phyloP scores from a whole-genome alignment of 2,888 invertebrate species.

The Orchestes rusci region DNA sequence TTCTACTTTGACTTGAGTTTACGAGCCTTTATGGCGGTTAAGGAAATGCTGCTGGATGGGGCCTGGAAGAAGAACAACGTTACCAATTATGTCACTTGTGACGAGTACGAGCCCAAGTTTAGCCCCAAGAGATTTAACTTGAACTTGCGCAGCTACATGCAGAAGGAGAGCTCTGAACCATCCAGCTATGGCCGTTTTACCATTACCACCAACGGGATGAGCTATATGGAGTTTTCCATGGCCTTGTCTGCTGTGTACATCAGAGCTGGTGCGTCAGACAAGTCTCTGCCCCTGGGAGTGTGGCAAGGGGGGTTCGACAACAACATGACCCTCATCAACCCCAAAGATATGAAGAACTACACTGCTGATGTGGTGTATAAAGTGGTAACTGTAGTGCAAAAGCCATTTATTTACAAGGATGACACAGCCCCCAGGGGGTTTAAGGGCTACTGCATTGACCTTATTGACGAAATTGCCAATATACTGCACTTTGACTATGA shows the following conservation, averaged over 20 bases:
- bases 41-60: conserved; percentile 64
- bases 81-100: conserved; percentile 67
- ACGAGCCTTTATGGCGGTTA: conserved; percentile 63
- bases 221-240: conserved; percentile 69
- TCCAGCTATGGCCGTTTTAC: conserved; percentile 60
- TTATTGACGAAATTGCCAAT: conserved; percentile 79
- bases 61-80: conserved; percentile 60
- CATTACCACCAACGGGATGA: conserved; percentile 60
- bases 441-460: conserved; percentile 90
- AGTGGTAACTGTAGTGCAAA: conserved; percentile 79
- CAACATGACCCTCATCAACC: conserved; percentile 57
- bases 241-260: conserved; percentile 64
- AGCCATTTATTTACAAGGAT: conserved; percentile 74
- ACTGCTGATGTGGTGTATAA: conserved; percentile 80
- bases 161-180: conserved; percentile 42
- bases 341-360: conserved; percentile 62
- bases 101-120: conserved; percentile 70
- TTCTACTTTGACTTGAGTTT: conserved; percentile 84
- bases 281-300: conserved; percentile 61
- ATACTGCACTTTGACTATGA: conserved; percentile 87
- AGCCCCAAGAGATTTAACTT: conserved; percentile 62
- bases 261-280: conserved; percentile 64
- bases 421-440: conserved; percentile 58
- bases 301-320: conserved; percentile 73
- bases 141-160: conserved; percentile 61